Conservation (phyloP, 2,797 vertebrate species). For the Natrix natrix region DNA sequence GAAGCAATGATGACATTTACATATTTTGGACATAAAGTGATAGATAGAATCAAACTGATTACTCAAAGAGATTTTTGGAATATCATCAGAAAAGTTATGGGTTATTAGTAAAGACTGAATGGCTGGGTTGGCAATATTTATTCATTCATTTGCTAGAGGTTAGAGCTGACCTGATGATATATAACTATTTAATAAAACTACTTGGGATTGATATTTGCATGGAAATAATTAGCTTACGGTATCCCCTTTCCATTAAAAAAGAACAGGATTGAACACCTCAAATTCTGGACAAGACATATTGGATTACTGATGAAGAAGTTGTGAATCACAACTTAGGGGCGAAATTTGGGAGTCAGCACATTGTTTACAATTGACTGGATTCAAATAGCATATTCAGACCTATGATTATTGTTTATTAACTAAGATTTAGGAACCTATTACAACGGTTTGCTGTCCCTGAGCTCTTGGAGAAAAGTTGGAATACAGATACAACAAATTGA, state of each 20-base stretch:
- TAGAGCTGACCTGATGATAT: background rate
- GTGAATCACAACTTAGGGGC: background rate
- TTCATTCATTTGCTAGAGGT: background rate
- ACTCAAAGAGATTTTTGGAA: background rate
- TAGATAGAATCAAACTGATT: background rate
- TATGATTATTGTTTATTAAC: background rate
- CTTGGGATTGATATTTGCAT: background rate
- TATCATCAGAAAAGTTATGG: background rate
- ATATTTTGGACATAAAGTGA: background rate
- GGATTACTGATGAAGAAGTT: background rate
- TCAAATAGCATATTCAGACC: background rate
- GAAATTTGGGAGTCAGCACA: background rate
- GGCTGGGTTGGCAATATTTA: background rate
- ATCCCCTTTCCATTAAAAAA: background rate
- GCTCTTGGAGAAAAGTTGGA: background rate
- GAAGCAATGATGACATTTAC: background rate
- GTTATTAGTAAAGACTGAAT: background rate
- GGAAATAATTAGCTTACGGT: background rate
- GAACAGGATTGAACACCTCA: background rate
- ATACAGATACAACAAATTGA: background rate
- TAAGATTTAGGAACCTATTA: background rate
- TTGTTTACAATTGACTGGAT: background rate
- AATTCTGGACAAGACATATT: background rate
- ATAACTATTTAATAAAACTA: background rate
- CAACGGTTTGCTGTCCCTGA: background rate